Conservation (phyloP, 2,797 vertebrate species). For the Gadopsis bispinosus region DNA sequence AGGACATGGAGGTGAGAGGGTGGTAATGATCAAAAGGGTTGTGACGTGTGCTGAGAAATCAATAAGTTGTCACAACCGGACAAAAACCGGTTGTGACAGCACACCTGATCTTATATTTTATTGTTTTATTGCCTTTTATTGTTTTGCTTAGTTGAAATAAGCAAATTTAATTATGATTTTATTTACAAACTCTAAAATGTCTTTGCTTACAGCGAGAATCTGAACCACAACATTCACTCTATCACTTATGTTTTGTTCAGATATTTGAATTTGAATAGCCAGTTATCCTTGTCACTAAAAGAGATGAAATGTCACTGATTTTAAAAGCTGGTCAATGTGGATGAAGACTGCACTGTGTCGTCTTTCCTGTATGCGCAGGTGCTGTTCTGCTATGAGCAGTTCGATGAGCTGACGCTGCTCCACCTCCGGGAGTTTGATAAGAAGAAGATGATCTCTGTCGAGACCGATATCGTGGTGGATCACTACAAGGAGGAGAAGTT, state of each 20-base stretch:
- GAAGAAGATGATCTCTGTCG: constrained; percentile 96
- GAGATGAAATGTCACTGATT: not conserved
- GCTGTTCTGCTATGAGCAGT: constrained; percentile 98
- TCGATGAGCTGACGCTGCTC: constrained; percentile 95
- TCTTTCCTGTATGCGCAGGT: constrained; percentile 81
- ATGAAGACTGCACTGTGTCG: not conserved
- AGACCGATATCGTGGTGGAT: constrained; percentile 97
- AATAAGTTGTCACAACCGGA: not conserved
- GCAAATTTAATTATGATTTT: not conserved
- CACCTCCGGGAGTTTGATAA: constrained; percentile 95
- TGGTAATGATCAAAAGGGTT: not conserved
- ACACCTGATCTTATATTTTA: too few relatives aligned
- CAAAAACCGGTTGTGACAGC: too few relatives aligned
- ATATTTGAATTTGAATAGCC: not conserved
- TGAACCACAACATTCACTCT: not conserved
- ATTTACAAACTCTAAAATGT: not conserved
- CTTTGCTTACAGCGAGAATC: not conserved
- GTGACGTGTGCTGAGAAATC: not conserved
- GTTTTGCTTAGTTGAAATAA: too few relatives aligned
- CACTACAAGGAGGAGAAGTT: constrained; percentile 98
- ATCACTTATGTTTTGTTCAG: too few relatives aligned
- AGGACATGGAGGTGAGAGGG: constrained; percentile 91
- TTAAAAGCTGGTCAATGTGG: not conserved
- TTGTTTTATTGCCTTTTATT: too few relatives aligned
- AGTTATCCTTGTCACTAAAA: not conserved